A percentile compares a stretch with the other conserved stretches of the same genome.
phyloP scores from a whole-genome alignment of 2,888 invertebrate genomes.

The Cryptocephalus primarius region DNA sequence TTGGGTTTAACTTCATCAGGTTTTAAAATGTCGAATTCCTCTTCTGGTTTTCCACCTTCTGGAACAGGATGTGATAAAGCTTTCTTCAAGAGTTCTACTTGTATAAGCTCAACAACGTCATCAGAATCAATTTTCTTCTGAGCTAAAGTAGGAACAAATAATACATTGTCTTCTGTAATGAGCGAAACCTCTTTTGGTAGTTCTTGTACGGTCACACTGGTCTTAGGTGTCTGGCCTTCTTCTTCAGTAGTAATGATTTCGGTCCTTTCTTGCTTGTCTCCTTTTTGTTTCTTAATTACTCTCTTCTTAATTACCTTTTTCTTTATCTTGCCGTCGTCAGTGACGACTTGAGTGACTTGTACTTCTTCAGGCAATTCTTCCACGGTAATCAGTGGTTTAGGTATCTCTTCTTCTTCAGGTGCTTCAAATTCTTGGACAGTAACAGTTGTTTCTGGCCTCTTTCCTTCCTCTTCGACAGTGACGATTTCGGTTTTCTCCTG shows the following conservation, averaged over 20 bases:
- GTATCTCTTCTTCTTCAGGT: constrained; percentile 11
- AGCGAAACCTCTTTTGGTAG: constrained; percentile 27
- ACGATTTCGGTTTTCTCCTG: constrained; percentile 27
- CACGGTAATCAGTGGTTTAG: constrained; percentile 5
- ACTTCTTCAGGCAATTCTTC: constrained; percentile 20
- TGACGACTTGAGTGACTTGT: constrained; percentile 18
- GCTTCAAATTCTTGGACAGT: constrained; percentile 29
- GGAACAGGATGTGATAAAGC: no score
- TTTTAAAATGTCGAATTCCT: no score
- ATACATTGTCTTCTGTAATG: no score
- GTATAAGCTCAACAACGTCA: no score
- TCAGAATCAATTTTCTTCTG: no score
- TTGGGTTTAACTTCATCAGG: no score
- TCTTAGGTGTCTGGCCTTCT: constrained; percentile 36
- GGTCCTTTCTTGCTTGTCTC: constrained; percentile 34
- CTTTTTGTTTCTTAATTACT: constrained; percentile 35
- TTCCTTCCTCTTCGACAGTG: constrained; percentile 29
- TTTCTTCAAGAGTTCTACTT: no score
- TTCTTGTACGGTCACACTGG: constrained; percentile 24
- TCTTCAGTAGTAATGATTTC: constrained; percentile 38
- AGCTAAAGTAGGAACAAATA: background rate
- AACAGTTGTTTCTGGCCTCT: constrained; percentile 33
- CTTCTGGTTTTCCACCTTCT: no score
- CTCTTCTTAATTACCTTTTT: constrained; percentile 33
- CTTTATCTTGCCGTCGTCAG: constrained; percentile 21